A percentile compares a stretch with the other conserved stretches of the same genome.
These are phyloP conservation scores for Phrynocephalus vlangalii DNA, from an alignment of 2,797 vertebrate genomes.

Conservation along the genomic window DNA sequence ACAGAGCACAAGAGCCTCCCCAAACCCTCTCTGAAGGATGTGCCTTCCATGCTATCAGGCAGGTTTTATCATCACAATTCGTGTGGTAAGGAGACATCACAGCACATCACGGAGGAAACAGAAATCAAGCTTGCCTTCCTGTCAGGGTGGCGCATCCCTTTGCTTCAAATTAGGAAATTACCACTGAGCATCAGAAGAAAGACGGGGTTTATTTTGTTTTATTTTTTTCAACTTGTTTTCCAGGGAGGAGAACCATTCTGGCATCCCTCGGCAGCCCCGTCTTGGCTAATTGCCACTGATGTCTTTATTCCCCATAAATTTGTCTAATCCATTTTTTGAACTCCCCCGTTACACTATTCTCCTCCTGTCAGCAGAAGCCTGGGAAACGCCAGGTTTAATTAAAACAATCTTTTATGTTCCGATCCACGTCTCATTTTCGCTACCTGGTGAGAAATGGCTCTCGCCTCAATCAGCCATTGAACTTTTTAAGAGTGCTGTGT, in stretches of 20 bases:
- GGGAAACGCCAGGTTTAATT: slow-evolving; percentile 73
- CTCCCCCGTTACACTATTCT: slow-evolving; percentile 35
- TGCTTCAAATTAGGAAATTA: background rate
- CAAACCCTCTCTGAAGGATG: too few species aligned
- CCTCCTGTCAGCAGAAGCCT: slow-evolving; percentile 55
- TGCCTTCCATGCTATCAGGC: background rate
- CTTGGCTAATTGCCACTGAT: slow-evolving; percentile 43
- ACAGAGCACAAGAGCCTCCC: background rate
- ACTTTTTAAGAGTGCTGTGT: slow-evolving; percentile 61
- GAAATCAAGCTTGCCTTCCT: background rate
- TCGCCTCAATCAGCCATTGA: slow-evolving; percentile 69
- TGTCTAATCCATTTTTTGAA: slow-evolving; percentile 48
- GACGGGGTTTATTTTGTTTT: too few species aligned
- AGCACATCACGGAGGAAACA: background rate
- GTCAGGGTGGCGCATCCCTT: background rate
- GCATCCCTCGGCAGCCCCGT: slow-evolving; percentile 3
- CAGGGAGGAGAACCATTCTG: background rate
- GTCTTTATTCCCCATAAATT: slow-evolving; percentile 47
- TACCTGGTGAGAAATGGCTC: slow-evolving; percentile 74
- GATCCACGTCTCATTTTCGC: slow-evolving; percentile 63
- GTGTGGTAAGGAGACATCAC: too few species aligned
- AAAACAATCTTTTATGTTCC: slow-evolving; percentile 75
- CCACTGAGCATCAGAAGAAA: background rate
- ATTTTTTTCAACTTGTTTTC: background rate
- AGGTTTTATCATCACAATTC: too few species aligned